These are phyloP conservation scores for Aegithalos caudatus DNA, from an alignment of 2,113 vertebrate species.

Conservation along the genomic window DNA sequence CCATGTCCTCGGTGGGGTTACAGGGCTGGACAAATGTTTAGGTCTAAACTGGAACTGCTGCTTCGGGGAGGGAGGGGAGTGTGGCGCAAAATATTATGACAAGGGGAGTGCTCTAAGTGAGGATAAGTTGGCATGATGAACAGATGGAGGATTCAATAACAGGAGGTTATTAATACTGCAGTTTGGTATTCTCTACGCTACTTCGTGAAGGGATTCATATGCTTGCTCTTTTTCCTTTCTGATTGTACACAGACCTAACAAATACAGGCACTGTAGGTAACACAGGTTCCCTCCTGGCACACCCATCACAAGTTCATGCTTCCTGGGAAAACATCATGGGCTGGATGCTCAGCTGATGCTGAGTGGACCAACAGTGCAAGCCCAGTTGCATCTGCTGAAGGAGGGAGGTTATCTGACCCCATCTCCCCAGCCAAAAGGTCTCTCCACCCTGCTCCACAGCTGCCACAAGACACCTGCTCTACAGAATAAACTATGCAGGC, in stretches of 20 bases:
- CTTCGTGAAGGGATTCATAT: constrained; percentile 60
- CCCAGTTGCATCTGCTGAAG: neutral
- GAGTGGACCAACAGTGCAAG: neutral
- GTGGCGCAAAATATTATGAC: constrained; percentile 70
- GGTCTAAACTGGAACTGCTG: constrained; percentile 58
- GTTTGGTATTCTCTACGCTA: constrained; percentile 62
- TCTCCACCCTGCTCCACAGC: neutral
- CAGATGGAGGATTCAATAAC: constrained; percentile 72
- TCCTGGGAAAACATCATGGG: neutral
- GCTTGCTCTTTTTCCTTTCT: constrained; percentile 66
- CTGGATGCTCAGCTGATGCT: neutral
- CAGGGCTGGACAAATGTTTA: constrained; percentile 42
- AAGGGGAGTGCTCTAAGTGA: constrained; percentile 69
- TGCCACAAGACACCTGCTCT: neutral
- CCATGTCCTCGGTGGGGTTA: constrained; percentile 17
- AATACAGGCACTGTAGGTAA: neutral
- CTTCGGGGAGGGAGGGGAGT: constrained; percentile 53
- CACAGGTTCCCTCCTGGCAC: neutral
- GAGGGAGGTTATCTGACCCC: constrained; percentile 19
- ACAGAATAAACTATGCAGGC: neutral
- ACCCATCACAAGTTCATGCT: neutral
- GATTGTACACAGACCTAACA: neutral
- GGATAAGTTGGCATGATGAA: constrained; percentile 70
- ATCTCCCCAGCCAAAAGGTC: neutral
- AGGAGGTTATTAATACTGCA: constrained; percentile 72